These are phyloP conservation scores for Plectus sambesii DNA, from an alignment of 1,140 invertebrate species.

Conservation along the genomic window DNA sequence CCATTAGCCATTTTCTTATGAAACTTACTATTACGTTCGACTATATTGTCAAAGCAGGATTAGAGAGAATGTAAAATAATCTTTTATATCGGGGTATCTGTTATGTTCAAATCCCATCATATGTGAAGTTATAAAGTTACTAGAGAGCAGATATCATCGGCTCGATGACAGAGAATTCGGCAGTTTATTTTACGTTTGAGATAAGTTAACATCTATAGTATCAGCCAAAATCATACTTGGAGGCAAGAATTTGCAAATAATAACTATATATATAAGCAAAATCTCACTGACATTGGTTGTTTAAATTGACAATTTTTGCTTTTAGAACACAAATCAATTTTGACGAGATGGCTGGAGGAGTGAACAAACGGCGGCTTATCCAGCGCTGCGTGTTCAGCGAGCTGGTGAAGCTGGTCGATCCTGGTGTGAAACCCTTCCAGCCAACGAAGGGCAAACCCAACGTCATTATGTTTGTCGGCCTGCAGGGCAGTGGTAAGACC, in stretches of 20 bases:
- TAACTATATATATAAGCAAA: not conserved
- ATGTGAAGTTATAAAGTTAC: slow-evolving; percentile 4
- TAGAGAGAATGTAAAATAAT: slow-evolving; percentile 10
- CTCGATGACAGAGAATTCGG: too few relatives aligned
- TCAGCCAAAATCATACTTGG: too few relatives aligned
- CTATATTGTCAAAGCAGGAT: too few relatives aligned
- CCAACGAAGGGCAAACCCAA: slow-evolving; percentile 89
- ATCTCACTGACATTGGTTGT: not conserved
- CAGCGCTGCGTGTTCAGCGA: slow-evolving; percentile 98
- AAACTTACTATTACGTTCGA: slow-evolving; percentile 2
- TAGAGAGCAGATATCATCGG: not conserved
- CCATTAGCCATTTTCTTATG: slow-evolving; percentile 7
- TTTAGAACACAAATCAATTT: slow-evolving; percentile 79
- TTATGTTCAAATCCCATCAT: slow-evolving; percentile 6
- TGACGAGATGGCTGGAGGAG: slow-evolving; percentile 97
- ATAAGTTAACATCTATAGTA: too few relatives aligned
- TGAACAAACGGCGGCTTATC: slow-evolving; percentile 97
- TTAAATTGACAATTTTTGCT: not conserved
- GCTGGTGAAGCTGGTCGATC: slow-evolving; percentile 94
- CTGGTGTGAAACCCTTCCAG: slow-evolving; percentile 89
- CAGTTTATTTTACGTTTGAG: too few relatives aligned
- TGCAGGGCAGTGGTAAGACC: slow-evolving; percentile 96
- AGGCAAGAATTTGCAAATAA: not conserved
- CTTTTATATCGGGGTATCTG: slow-evolving; percentile 7
- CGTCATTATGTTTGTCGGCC: slow-evolving; percentile 98